phyloP scores from a whole-genome alignment of 2,113 vertebrate species.

The Chiloscyllium plagiosum region DNA sequence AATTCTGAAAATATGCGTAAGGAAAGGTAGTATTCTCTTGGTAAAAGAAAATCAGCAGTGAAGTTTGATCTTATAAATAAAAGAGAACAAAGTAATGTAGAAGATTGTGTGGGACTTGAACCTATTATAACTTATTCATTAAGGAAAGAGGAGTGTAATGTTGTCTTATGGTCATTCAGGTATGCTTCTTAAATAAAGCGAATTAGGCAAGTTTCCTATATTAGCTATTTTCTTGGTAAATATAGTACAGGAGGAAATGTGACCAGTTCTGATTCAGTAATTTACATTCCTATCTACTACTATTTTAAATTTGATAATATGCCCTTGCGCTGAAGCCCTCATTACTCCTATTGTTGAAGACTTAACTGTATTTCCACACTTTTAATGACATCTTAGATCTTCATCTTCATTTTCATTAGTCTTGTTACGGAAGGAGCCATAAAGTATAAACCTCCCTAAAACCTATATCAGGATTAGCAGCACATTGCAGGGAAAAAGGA shows the following conservation, averaged over 20 bases:
- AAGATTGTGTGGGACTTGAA: too few species aligned
- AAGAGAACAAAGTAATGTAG: too few species aligned
- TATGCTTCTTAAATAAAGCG: background rate
- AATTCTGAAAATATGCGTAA: too few species aligned
- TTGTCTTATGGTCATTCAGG: too few species aligned
- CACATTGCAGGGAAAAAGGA: background rate
- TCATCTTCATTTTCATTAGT: background rate
- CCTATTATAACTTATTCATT: too few species aligned
- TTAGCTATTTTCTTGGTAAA: background rate
- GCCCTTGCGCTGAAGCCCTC: background rate
- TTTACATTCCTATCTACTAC: background rate
- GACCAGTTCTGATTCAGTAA: background rate
- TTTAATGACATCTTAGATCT: background rate
- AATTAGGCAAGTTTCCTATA: background rate
- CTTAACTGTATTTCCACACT: background rate
- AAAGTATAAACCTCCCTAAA: background rate
- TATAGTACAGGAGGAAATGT: background rate
- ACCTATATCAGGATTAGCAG: background rate
- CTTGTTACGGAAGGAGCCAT: background rate
- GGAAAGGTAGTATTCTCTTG: too few species aligned
- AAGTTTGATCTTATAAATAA: too few species aligned
- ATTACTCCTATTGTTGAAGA: slow-evolving; percentile 4
- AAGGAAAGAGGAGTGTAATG: too few species aligned
- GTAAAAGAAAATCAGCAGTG: too few species aligned
- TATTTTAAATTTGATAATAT: background rate